Evolutionary conservation across 2,113 vertebrate species (phyloP), one percentile per base, ranked within the genome.

Genomic region (Bubo bubo): DNA sequence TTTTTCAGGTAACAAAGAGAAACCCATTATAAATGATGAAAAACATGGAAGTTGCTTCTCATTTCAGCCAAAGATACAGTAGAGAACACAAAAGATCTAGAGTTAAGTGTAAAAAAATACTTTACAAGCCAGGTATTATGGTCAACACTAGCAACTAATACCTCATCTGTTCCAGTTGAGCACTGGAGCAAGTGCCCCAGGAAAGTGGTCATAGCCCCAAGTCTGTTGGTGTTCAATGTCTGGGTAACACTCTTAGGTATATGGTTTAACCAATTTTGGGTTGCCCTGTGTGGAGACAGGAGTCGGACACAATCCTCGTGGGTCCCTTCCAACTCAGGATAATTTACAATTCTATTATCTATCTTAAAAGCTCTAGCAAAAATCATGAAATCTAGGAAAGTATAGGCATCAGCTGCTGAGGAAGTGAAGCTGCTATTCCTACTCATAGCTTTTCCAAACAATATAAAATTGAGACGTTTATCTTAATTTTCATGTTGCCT

Each of bases 391-490:
- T 13, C 73, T 30, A n/a, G 37, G 49, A 17, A 67, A 28, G 13
- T 2, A 59, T 1, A 28, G 11, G 47, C 21, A 32, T 24, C 8
- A 70, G 16, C 21, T 0, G 8, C 72, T 39, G 43, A 70, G 56
- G 50, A 91, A 89, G 18, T 9, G 27, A 91, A 92, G 58, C 41
- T 86, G 37, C 12, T 45, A 45, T 56, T 76, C 53, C 73, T 71
- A 30, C 60, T 49, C 68, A 74, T 2, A 74, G 41, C 35, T 71
- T 88, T 82, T 10, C 74, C 79, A 86, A 88, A 32, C 32, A 77
- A 28, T 4, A 55, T 3, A 63, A 88, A 96, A 94, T 34, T 10
- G 30, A 96, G 88, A 92, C 14, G 28, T 80, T 66, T 71, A 71
- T 66, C 75, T 90, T 67, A 50, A 88, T 92, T 86, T 71, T 82